Conservation (phyloP, 2,113 vertebrate genomes). For the Rhodinocichla rosea region DNA sequence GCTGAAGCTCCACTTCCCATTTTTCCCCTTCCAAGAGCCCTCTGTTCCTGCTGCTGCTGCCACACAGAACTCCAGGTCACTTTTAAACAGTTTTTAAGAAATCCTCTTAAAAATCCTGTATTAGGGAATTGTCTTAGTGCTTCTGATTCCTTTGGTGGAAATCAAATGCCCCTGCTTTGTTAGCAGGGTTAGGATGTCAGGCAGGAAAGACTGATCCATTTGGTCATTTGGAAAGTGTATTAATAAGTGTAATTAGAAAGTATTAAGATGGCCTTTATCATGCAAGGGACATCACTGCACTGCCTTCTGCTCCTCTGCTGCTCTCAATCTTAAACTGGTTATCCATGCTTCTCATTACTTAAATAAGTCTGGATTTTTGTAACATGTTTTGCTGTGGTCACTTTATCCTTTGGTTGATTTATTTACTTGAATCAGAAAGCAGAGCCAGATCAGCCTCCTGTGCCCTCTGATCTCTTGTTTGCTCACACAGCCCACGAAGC, state of each 20-base stretch:
- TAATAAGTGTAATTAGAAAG: background rate
- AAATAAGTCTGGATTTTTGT: background rate
- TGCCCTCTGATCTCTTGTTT: background rate
- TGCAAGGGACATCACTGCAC: background rate
- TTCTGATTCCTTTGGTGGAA: background rate
- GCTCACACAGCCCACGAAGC: background rate
- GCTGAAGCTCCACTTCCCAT: background rate
- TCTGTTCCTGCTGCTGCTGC: background rate
- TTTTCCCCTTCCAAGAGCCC: background rate
- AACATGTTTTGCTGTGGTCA: background rate
- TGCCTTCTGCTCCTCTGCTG: background rate
- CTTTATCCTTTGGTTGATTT: background rate
- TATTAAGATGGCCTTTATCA: background rate
- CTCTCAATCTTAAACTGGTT: background rate
- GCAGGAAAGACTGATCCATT: background rate
- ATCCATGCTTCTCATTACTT: background rate
- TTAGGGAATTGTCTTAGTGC: background rate
- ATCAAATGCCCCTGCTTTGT: background rate
- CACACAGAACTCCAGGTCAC: background rate
- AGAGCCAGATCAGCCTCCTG: background rate
- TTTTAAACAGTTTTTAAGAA: background rate
- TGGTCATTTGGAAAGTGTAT: background rate
- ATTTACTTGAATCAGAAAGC: background rate
- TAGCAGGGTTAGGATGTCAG: background rate
- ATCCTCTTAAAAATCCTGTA: background rate